phyloP scores from a whole-genome alignment of 2,113 vertebrate species.

The Lepidothrix coronata region DNA sequence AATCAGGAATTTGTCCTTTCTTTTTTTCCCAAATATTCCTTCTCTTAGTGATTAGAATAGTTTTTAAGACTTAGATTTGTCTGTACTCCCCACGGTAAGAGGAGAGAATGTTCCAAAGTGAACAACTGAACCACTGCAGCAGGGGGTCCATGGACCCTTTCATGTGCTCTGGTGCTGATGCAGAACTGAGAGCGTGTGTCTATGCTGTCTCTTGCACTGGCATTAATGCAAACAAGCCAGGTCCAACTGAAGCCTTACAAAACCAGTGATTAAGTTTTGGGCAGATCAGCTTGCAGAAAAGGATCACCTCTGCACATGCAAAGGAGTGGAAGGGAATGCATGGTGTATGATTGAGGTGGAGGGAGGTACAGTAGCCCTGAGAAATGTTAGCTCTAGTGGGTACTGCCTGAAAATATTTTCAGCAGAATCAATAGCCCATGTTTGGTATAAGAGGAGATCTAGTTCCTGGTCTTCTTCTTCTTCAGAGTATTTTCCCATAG shows the following conservation, averaged over 20 bases:
- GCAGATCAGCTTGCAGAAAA: neutral
- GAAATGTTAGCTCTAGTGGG: neutral
- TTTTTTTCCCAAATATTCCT: neutral
- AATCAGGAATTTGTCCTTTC: neutral
- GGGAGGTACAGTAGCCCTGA: neutral
- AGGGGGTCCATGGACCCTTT: accelerated
- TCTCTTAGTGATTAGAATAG: neutral
- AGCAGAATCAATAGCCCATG: neutral
- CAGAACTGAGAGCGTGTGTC: accelerated
- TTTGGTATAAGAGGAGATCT: neutral
- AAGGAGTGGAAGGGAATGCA: neutral
- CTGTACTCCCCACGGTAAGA: neutral
- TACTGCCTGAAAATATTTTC: neutral
- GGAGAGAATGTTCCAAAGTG: neutral
- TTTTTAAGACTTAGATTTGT: neutral
- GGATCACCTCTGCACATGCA: accelerated
- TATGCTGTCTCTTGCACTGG: neutral
- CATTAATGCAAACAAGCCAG: neutral
- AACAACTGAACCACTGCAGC: neutral
- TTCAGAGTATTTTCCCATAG: neutral
- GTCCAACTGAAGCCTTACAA: neutral
- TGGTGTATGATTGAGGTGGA: neutral
- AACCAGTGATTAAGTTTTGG: neutral
- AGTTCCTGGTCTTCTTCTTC: neutral
- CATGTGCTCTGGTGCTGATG: neutral